phyloP scores from a whole-genome alignment of 2,888 invertebrate genomes.

The Macroteleia sp. region DNA sequence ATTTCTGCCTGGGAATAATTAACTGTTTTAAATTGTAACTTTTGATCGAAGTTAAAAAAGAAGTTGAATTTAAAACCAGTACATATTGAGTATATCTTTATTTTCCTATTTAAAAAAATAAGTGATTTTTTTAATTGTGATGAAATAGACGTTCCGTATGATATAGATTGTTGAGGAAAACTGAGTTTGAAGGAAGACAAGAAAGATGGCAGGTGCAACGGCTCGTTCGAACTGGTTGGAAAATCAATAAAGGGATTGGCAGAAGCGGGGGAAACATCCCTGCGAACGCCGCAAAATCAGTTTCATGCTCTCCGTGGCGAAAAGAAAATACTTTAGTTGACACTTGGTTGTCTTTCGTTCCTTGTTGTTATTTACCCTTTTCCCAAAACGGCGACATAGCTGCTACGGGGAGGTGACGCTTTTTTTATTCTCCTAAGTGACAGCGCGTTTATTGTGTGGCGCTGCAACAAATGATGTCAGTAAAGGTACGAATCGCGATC shows the following conservation, averaged over 20 bases:
- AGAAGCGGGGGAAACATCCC: conserved; percentile 71
- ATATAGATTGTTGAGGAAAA: too few species aligned
- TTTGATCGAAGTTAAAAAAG: too few species aligned
- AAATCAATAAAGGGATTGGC: conserved; percentile 79
- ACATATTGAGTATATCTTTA: too few species aligned
- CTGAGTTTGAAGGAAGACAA: conserved; percentile 48
- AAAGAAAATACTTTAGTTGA: conserved; percentile 70
- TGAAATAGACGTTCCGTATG: too few species aligned
- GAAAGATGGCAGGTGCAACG: conserved; percentile 77
- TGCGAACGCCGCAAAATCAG: conserved; percentile 63
- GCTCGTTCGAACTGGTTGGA: conserved; percentile 58
- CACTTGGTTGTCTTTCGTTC: conserved; percentile 60
- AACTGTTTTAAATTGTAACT: too few species aligned
- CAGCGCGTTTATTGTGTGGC: conserved; percentile 70
- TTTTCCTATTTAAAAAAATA: too few species aligned
- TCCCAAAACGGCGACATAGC: conserved; percentile 3
- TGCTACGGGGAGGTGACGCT: background rate
- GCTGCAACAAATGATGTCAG: conserved; percentile 77
- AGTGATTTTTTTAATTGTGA: too few species aligned
- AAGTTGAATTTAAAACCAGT: too few species aligned
- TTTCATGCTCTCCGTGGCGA: conserved; percentile 63
- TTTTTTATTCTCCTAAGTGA: conserved; percentile 54
- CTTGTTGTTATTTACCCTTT: conserved; percentile 37
- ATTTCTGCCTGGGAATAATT: too few species aligned
- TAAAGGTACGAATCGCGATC: conserved; percentile 77